phyloP scores from a whole-genome alignment of 2,113 vertebrate genomes.

The Ciconia maguari region DNA sequence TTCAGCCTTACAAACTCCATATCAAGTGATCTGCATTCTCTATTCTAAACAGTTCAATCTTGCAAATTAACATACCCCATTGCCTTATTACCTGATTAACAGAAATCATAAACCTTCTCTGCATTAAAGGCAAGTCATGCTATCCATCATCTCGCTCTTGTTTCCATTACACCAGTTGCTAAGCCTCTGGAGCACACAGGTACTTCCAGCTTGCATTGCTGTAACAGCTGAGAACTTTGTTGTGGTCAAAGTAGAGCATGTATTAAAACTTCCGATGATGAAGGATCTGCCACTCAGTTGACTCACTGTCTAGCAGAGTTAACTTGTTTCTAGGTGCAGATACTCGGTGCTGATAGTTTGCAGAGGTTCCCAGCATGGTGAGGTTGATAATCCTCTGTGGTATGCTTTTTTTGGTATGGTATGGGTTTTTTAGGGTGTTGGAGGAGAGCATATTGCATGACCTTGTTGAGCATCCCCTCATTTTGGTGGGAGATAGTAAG shows the following conservation, averaged over 20 bases:
- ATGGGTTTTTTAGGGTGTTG: not conserved
- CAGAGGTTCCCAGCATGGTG: not conserved
- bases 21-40: not conserved
- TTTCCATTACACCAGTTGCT: not conserved
- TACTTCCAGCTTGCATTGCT: not conserved
- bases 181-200: not conserved
- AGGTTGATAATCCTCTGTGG: not conserved
- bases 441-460: not conserved
- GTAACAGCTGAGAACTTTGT: not conserved
- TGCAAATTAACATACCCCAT: not conserved
- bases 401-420: not conserved
- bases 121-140: not conserved
- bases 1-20: not conserved
- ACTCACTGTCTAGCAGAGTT: not conserved
- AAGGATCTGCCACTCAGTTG: not conserved
- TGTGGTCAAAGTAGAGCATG: not conserved
- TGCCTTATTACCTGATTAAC: not conserved
- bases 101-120: not conserved
- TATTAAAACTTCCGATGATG: not conserved
- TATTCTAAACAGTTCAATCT: not conserved
- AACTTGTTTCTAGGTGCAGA: not conserved
- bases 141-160: not conserved
- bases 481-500: not conserved
- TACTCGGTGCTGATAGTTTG: not conserved
- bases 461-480: not conserved